Base-by-base conservation (phyloP, 2,888 invertebrate genomes). In the Parnassius apollo region DNA sequence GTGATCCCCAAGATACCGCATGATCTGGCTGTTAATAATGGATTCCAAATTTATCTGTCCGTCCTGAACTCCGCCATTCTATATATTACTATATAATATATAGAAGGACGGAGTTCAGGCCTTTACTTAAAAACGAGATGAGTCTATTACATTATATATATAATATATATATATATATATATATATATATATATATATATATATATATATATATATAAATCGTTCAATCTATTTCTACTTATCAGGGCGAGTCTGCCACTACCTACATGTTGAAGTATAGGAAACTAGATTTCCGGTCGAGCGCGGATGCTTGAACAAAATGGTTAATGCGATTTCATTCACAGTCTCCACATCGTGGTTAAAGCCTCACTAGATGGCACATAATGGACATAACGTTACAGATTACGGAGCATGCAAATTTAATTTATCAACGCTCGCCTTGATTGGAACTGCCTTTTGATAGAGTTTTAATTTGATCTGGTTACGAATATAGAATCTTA, bases 301-400 rank as follows among this genome's bases (percentile, higher is more conserved):
- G 51, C 51, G 64, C 64, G 64, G 59, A 64, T 59, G 59, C 64
- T 64, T 18, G 56, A 59, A 64, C 59, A 59, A 59, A 64, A 59
- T 51, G 55, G 55, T 50, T 63, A 63, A 63, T 63, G 63, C 48
- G 58, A 62, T 62, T 62, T 57, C 57, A 62, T 62, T 59, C 51
- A 55, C 53, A 59, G 59, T 52, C 59, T 59, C 59, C 52, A 57
- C 56, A 51, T 42, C 52, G 42, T 52, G 59, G 59, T 59, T 59
- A 64, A 64, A 59, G 62, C 55, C 59, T 51, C 18, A 53, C 59
- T 59, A 35, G 55, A 61, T 52, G 49, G 51, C 45, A 59, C 59
- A 51, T 62, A 62, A 58, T 62, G 58, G 62, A 54, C 62, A 57
- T 48, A 42, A 46, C 51, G 52, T 57, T 57, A 53, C 57, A 57